phyloP scores from a whole-genome alignment of 2,113 vertebrate species.

The Rhynchopsitta pachyrhyncha region DNA sequence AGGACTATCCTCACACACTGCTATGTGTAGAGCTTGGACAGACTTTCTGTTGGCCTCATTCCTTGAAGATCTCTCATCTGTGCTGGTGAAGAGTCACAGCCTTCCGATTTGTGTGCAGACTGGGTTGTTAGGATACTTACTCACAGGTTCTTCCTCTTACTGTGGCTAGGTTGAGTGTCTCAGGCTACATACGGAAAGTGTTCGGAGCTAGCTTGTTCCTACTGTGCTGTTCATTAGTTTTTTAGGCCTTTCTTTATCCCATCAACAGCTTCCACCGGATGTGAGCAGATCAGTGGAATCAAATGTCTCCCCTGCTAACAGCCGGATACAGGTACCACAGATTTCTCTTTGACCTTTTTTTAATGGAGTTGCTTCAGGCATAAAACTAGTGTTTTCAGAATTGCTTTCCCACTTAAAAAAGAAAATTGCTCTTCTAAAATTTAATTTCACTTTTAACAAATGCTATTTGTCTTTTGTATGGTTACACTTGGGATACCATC shows the following conservation, averaged over 20 bases:
- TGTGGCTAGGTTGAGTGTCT: background rate
- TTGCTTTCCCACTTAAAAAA: background rate
- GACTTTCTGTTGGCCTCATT: constrained; percentile 16
- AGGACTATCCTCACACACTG: background rate
- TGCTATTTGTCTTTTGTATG: background rate
- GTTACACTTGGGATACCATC: background rate
- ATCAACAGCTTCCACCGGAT: background rate
- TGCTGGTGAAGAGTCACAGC: background rate
- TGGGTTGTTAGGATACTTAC: background rate
- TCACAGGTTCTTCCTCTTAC: background rate
- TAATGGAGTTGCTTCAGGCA: background rate
- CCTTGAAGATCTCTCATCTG: constrained; percentile 22
- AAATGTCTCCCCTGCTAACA: background rate
- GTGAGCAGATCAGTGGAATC: background rate
- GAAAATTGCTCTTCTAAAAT: background rate
- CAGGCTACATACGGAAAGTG: background rate
- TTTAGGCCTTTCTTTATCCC: background rate
- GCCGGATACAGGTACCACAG: background rate
- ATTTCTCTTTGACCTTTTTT: background rate
- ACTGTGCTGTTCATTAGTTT: background rate
- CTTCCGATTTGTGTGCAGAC: background rate
- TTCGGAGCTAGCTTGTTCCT: background rate
- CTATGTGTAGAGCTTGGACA: background rate
- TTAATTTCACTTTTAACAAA: background rate
- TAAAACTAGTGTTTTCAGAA: background rate